Evolutionary conservation across 1,140 invertebrate species (phyloP).

Genomic region (Epicauta chinensis): DNA sequence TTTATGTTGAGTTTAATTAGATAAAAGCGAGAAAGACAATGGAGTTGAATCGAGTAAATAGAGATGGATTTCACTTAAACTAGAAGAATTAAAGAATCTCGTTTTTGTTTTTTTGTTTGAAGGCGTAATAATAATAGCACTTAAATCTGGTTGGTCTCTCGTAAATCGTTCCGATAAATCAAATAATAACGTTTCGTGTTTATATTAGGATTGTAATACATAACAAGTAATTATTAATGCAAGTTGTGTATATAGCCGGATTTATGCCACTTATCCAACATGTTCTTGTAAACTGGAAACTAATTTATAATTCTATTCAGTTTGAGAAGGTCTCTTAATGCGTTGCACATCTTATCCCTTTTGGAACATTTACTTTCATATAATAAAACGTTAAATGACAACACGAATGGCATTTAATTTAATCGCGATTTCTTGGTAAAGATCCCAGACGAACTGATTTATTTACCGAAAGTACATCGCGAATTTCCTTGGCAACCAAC

Average conservation of each 20-base stretch:
- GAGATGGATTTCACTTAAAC: neutral
- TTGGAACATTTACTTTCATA: neutral
- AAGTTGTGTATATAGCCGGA: constrained; percentile 18
- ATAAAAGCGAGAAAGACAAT: constrained; percentile 13
- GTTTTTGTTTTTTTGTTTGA: too few species aligned
- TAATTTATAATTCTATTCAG: constrained; percentile 27
- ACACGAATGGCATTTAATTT: too few species aligned
- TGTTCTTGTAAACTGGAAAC: constrained; percentile 21
- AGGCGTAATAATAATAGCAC: too few species aligned
- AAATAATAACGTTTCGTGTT: too few species aligned
- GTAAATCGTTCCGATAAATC: too few species aligned
- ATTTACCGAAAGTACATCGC: too few species aligned
- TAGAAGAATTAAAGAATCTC: too few species aligned
- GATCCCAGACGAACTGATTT: too few species aligned
- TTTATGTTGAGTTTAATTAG: constrained; percentile 27
- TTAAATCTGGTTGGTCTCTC: too few species aligned
- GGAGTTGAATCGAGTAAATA: constrained; percentile 13
- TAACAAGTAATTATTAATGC: constrained; percentile 20
- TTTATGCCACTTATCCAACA: constrained; percentile 22
- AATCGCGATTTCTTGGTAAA: too few species aligned
- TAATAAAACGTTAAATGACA: too few species aligned
- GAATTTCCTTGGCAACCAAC: too few species aligned
- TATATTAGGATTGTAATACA: neutral
- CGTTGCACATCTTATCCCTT: constrained; percentile 3
- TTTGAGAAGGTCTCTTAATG: constrained; percentile 8